Evolutionary conservation across 2,113 vertebrate species (phyloP), one percentile per base, ranked within the genome.

Genomic region (Rhea pennata): DNA sequence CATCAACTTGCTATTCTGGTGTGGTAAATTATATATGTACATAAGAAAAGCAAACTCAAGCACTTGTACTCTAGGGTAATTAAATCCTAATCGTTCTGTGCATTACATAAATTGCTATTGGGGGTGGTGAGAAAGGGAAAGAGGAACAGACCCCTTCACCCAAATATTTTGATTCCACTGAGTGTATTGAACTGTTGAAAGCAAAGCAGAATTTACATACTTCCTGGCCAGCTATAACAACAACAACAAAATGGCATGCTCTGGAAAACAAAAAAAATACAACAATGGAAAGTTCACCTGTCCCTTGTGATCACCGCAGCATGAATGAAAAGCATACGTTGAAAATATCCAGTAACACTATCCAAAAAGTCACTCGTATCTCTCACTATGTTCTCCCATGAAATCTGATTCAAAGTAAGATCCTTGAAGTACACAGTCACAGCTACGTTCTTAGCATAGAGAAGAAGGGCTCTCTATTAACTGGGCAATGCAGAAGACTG

Each of bases 51-150:
- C 15, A 77, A 78, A 72, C 19, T 54, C 39, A 48, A 42, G 23
- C 53, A 26, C 31, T 39, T 65, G 11, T 65, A 46, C 5, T 67
- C 8, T 70, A 0, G 4, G 24, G 58, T 36, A 50, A 82, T 12
- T 13, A 84, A 62, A 42, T 5, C 2, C 2, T 72, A 13, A 53
- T 29, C 26, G 12, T 6, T 58, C 15, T 3, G 7, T 58, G 12
- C n/a, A 8, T 66, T 82, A 29, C 22, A 79, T 5, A 2, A 24
- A 13, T 12, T 56, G 5, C 46, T 75, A 29, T 3, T 58, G 27
- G 2, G 13, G 1, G 5, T 40, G 19, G 75, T 6, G 13, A 73
- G 40, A 80, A 80, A n/a, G 0, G 0, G n/a, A 21, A 80, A 78
- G 79, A 87, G 8, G 22, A 75, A 48, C 9, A 66, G 7, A 15